These are phyloP conservation scores for Asbolus verrucosus DNA, from an alignment of 1,140 invertebrate species.

Conservation along the genomic window DNA sequence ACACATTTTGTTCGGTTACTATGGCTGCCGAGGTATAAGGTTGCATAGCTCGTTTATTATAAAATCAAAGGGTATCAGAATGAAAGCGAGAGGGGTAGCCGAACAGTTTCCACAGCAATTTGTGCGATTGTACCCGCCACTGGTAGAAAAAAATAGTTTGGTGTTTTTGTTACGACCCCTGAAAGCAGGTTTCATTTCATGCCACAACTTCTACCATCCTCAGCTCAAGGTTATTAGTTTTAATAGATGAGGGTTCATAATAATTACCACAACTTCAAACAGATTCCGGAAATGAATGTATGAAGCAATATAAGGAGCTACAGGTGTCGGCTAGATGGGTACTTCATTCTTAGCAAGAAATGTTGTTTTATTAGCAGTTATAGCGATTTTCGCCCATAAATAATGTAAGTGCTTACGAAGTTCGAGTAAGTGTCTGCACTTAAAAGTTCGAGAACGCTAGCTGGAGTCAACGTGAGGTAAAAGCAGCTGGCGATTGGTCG, in stretches of 20 bases:
- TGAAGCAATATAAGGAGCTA: too few relatives aligned
- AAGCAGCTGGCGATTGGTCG: too few relatives aligned
- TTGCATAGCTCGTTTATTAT: not conserved
- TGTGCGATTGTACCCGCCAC: not conserved
- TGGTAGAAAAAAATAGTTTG: not conserved
- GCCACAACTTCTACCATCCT: too few relatives aligned
- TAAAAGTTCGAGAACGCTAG: not conserved
- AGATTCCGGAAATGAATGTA: too few relatives aligned
- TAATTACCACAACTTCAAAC: not conserved
- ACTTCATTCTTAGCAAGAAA: not conserved
- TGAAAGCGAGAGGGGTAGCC: not conserved
- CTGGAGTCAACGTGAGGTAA: not conserved
- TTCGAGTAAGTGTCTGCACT: conserved; percentile 5
- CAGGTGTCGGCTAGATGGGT: not conserved
- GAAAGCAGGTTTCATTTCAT: too few relatives aligned
- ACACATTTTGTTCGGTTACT: conserved; percentile 1
- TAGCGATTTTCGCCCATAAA: conserved; percentile 6
- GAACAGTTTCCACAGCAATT: not conserved
- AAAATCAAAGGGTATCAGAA: not conserved
- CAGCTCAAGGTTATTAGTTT: too few relatives aligned
- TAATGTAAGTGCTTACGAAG: conserved; percentile 25
- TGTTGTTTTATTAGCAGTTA: conserved; percentile 15
- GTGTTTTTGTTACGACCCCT: too few relatives aligned
- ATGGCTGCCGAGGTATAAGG: not conserved
- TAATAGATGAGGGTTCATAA: too few relatives aligned